Evolutionary conservation across 2,797 vertebrate species (phyloP), one percentile per base, ranked within the genome.

Genomic region (Leptatherina wallacei): DNA sequence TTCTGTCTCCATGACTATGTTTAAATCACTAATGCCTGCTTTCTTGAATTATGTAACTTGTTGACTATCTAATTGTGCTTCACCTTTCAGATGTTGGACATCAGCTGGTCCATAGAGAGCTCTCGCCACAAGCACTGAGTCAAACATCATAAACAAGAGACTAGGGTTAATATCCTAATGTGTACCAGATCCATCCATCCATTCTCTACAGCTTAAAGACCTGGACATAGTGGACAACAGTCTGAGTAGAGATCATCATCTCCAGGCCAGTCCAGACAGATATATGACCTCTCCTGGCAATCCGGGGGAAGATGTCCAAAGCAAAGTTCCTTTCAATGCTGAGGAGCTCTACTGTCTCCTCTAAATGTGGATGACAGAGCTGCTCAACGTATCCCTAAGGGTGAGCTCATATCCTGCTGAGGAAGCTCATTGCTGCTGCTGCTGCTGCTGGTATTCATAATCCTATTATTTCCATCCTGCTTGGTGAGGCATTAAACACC

Each of bases 1-100:
- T 32, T 32, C 10, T 40, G 35, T 64, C 36, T 61, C 33, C 1
- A 8, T 52, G 52, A 63, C 58, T 18, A 5, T 16, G 63, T 38
- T 24, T 76, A 47, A 68, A 57, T 52, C 24, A 55, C 20, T 64
- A 62, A 13, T 33, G 56, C 18, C n/a, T 66, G 57, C 67, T 69
- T 52, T 14, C 30, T 65, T 60, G 30, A 22, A 32, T 57, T 71
- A 52, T 51, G 38, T 42, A 58, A 66, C 22, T 30, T 9, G 64
- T 33, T 30, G 36, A 65, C 32, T 30, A 6, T 44, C 33, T 32
- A 22, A 44, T 47, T 47, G 38, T 38, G 30, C 42, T 18, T 13
- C 27, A 65, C 65, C 61, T 69, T 64, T 69, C 0, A 2, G 4
- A 30, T 36, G 64, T 10, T 51, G 13, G 18, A 20, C 30, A 3